Percentiles rank a stretch among this genome's conserved stretches.
phyloP scores from a whole-genome alignment of 1,140 invertebrate species.

The Vanessa atalanta region DNA sequence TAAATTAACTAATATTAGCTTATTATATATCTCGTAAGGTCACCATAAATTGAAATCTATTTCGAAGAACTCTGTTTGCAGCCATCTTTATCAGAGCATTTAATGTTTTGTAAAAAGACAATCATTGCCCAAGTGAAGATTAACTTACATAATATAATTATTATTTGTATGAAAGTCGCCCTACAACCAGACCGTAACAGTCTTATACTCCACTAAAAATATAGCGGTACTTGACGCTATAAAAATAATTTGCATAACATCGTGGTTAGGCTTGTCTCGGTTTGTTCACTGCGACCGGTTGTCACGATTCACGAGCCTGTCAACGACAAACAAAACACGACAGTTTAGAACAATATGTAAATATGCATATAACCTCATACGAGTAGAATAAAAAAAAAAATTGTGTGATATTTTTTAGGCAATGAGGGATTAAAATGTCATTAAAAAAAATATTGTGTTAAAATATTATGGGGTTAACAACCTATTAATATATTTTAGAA shows the following conservation, averaged over 20 bases:
- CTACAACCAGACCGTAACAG: slow-evolving; percentile 39
- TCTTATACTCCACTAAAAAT: background rate
- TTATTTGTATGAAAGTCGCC: slow-evolving; percentile 20
- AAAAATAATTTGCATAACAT: background rate
- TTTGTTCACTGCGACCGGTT: background rate
- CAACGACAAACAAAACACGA: background rate
- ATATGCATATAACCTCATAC: no score
- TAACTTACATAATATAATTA: slow-evolving; percentile 23
- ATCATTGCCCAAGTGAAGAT: slow-evolving; percentile 28
- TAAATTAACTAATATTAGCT: background rate
- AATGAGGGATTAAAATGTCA: no score
- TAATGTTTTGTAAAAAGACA: slow-evolving; percentile 29
- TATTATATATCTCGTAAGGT: background rate
- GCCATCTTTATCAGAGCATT: slow-evolving; percentile 9
- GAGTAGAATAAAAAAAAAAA: no score
- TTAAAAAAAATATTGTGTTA: no score
- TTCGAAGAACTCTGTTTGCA: background rate
- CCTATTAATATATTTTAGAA: no score
- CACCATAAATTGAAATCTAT: background rate
- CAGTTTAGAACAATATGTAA: background rate
- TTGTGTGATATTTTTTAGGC: no score
- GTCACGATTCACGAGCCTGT: background rate
- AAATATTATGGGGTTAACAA: no score
- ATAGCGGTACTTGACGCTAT: background rate
- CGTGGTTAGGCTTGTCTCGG: background rate